phyloP scores from a whole-genome alignment of 2,113 vertebrate genomes.

The Astur gentilis region DNA sequence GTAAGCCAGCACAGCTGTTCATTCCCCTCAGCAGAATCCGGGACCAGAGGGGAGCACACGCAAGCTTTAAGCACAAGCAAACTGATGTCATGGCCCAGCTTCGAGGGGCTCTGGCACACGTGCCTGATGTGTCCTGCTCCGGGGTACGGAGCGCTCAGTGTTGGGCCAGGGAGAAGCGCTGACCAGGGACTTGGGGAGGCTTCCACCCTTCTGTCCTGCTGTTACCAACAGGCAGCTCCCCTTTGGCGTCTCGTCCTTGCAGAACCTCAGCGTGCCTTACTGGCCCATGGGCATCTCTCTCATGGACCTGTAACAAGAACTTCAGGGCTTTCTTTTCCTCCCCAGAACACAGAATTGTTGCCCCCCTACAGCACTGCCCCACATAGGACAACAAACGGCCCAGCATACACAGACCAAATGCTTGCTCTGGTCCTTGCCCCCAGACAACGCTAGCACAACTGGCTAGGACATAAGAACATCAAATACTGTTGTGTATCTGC shows the following conservation, averaged over 20 bases:
- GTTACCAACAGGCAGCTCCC: background rate
- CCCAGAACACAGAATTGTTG: background rate
- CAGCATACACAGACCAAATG: no score
- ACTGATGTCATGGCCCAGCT: fast-evolving
- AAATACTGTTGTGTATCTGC: no score
- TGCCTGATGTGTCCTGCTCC: fast-evolving
- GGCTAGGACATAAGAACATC: background rate
- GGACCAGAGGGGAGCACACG: fast-evolving
- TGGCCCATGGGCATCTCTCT: no score
- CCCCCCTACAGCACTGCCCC: fast-evolving
- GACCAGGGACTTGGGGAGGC: background rate
- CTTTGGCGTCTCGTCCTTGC: no score
- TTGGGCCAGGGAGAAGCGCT: background rate
- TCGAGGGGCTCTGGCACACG: fast-evolving
- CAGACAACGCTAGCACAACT: no score
- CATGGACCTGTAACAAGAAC: background rate
- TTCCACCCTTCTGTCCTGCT: background rate
- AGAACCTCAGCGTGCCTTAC: background rate
- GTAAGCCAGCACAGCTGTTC: background rate
- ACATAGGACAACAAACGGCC: fast-evolving
- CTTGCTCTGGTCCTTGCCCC: background rate
- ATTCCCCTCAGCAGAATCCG: fast-evolving
- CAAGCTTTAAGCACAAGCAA: background rate
- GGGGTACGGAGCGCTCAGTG: background rate
- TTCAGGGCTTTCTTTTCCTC: background rate